Percentiles rank a stretch among this genome's conserved stretches.
Conservation (phyloP, 35 echinoderm and acorn worm species). For the Ptychodera flava region DNA sequence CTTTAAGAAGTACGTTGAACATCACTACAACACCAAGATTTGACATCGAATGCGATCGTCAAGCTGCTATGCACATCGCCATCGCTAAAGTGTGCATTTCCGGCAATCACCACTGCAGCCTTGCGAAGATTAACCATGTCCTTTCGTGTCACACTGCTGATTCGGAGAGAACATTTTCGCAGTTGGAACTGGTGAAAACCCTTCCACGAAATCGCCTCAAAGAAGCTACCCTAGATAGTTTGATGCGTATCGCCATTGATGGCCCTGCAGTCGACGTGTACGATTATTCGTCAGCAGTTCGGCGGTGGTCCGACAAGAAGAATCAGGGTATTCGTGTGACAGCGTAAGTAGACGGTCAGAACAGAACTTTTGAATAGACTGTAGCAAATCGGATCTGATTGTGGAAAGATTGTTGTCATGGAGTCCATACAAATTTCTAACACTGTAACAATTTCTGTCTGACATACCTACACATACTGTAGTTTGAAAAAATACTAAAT, state of each 20-base stretch:
- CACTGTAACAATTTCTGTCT: too few relatives aligned
- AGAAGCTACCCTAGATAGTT: constrained; percentile 22
- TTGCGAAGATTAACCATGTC: constrained; percentile 24
- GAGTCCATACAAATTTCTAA: too few relatives aligned
- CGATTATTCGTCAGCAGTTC: constrained; percentile 20
- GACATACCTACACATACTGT: too few relatives aligned
- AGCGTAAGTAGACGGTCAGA: too few relatives aligned
- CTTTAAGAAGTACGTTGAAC: background rate
- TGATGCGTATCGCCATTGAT: constrained; percentile 36
- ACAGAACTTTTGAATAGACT: too few relatives aligned
- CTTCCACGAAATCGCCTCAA: constrained; percentile 21
- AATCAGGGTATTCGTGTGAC: too few relatives aligned
- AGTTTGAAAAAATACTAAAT: too few relatives aligned
- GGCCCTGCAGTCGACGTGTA: constrained; percentile 16
- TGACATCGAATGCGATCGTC: too few relatives aligned
- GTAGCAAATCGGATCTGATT: too few relatives aligned
- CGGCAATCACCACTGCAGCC: constrained; percentile 8
- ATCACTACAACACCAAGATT: too few relatives aligned
- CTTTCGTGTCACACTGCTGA: constrained; percentile 27
- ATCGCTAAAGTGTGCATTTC: constrained; percentile 1
- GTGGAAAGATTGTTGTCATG: too few relatives aligned
- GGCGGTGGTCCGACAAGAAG: constrained; percentile 20
- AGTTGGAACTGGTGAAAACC: constrained; percentile 23
- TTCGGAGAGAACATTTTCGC: constrained; percentile 22
- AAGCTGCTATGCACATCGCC: too few relatives aligned